These are phyloP conservation scores for Nycticebus coucang DNA, from an alignment of 2,113 vertebrate species.

Conservation along the genomic window DNA sequence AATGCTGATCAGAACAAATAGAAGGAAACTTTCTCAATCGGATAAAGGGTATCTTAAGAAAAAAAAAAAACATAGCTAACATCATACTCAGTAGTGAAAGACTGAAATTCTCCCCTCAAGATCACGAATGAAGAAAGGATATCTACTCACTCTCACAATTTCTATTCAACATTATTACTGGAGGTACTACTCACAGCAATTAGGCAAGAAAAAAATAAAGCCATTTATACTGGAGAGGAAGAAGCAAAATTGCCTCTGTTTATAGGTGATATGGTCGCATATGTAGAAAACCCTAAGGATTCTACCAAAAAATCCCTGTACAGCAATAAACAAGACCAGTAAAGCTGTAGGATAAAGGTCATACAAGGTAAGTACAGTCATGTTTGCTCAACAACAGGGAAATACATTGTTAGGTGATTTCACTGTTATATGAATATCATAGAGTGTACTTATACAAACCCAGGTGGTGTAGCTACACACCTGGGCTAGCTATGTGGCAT, in stretches of 20 bases:
- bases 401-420: neutral
- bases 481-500: neutral
- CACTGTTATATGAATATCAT: neutral
- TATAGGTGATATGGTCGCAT: neutral
- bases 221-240: neutral
- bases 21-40: neutral
- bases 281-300: neutral
- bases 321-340: neutral
- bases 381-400: neutral
- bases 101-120: neutral
- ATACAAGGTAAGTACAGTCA: neutral
- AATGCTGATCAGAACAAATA: neutral
- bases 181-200: neutral
- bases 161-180: neutral
- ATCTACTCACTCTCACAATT: neutral
- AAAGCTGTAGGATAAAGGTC: neutral
- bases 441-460: neutral
- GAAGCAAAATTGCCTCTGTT: neutral
- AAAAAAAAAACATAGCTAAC: neutral
- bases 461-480: neutral
- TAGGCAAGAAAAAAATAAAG: neutral
- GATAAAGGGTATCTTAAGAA: neutral
- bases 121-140: neutral
- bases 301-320: neutral
- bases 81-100: neutral